Evolutionary conservation across 2,888 invertebrate species (phyloP).

Genomic region (Cantharis nigra): DNA sequence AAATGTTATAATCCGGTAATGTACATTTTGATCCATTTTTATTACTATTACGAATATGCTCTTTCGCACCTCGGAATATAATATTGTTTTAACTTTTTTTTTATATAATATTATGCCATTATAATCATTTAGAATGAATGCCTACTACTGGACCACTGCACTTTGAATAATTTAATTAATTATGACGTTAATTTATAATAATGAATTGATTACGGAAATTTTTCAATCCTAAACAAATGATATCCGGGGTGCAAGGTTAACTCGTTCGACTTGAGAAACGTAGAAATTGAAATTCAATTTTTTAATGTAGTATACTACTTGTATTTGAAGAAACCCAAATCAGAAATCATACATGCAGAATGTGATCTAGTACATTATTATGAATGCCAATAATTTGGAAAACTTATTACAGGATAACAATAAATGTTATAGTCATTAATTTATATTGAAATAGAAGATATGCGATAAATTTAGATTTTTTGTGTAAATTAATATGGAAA

Average conservation of each 20-base stretch:
- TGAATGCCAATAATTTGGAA: not conserved
- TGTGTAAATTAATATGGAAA: not conserved
- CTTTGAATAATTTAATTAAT: not conserved
- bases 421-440: not conserved
- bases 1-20: no score
- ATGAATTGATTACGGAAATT: not conserved
- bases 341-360: not conserved
- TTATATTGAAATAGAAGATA: not conserved
- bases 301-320: not conserved
- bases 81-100: no score
- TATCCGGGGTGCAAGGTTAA: not conserved
- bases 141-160: not conserved
- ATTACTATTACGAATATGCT: no score
- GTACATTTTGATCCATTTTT: no score
- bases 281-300: not conserved
- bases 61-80: no score
- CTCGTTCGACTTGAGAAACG: not conserved
- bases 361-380: not conserved
- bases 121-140: no score
- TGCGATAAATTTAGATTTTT: not conserved
- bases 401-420: not conserved
- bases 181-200: not conserved
- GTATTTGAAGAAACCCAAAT: not conserved
- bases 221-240: not conserved
- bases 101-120: no score